Evolutionary conservation across 2,888 invertebrate species (phyloP).

Genomic region (Brachylomia viminalis): DNA sequence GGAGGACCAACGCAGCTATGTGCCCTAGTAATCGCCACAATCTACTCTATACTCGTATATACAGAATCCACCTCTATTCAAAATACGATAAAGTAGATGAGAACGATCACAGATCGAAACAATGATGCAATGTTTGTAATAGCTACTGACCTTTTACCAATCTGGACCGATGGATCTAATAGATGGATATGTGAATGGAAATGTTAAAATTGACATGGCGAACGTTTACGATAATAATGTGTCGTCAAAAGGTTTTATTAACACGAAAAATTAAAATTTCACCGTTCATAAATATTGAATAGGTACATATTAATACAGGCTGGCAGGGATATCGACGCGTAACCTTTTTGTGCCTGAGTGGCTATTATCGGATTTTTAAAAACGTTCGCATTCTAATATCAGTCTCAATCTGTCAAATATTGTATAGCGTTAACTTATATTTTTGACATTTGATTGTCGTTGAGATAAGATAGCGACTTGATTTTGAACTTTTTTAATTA

Average conservation of each 20-base stretch:
- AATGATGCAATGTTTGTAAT: slow-evolving; percentile 3
- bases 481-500: too few species aligned
- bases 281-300: background rate
- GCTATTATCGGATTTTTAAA: too few species aligned
- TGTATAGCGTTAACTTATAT: too few species aligned
- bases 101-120: background rate
- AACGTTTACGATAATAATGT: slow-evolving; percentile 1
- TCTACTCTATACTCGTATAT: slow-evolving; percentile 8
- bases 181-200: background rate
- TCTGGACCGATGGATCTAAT: background rate
- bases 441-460: too few species aligned
- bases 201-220: background rate
- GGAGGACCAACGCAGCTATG: slow-evolving; percentile 25
- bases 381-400: too few species aligned
- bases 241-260: slow-evolving; percentile 4
- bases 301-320: background rate
- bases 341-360: too few species aligned
- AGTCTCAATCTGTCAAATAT: too few species aligned
- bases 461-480: too few species aligned
- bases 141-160: background rate
- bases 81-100: slow-evolving; percentile 9
- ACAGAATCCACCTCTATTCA: background rate
- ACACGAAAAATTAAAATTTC: background rate
- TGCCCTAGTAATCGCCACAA: slow-evolving; percentile 21
- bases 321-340: too few species aligned